Percentiles rank a stretch among this genome's conserved stretches.
These are phyloP conservation scores for Oreotrochilus melanogaster DNA, from an alignment of 2,113 vertebrate genomes.

Conservation along the genomic window DNA sequence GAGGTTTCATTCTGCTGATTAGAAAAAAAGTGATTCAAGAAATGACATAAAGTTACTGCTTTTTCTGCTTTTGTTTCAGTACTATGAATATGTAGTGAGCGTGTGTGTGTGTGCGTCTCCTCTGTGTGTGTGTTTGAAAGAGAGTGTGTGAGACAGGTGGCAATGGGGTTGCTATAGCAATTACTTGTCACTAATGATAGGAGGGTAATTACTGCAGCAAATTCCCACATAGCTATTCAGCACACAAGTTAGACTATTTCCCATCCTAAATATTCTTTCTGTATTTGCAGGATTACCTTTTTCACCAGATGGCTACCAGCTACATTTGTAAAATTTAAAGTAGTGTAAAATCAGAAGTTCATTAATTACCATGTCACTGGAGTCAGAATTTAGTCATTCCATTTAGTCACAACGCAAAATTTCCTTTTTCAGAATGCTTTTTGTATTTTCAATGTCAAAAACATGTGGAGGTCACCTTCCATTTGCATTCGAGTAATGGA, in stretches of 20 bases:
- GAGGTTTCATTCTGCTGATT: constrained; percentile 71
- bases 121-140: background rate
- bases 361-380: background rate
- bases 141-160: constrained; percentile 79
- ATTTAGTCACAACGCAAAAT: background rate
- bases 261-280: constrained; percentile 65
- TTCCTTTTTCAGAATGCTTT: background rate
- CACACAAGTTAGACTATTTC: constrained; percentile 77
- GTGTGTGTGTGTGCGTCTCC: background rate
- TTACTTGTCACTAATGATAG: constrained; percentile 84
- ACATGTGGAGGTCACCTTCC: constrained; percentile 28
- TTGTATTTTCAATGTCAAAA: constrained; percentile 28
- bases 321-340: constrained; percentile 28
- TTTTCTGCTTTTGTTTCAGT: constrained; percentile 72
- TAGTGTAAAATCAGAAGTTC: background rate
- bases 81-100: constrained; percentile 69
- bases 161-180: constrained; percentile 83
- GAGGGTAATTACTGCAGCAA: constrained; percentile 82
- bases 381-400: background rate
- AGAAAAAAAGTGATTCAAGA: constrained; percentile 65
- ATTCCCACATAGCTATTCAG: constrained; percentile 81
- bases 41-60: constrained; percentile 64
- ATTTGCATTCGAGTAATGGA: background rate
- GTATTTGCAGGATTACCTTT: constrained; percentile 58
- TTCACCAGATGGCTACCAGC: constrained; percentile 11